Evolutionary conservation across 2,113 vertebrate species (phyloP), one percentile per base, ranked within the genome.

Genomic region (Aldabrachelys gigantea): DNA sequence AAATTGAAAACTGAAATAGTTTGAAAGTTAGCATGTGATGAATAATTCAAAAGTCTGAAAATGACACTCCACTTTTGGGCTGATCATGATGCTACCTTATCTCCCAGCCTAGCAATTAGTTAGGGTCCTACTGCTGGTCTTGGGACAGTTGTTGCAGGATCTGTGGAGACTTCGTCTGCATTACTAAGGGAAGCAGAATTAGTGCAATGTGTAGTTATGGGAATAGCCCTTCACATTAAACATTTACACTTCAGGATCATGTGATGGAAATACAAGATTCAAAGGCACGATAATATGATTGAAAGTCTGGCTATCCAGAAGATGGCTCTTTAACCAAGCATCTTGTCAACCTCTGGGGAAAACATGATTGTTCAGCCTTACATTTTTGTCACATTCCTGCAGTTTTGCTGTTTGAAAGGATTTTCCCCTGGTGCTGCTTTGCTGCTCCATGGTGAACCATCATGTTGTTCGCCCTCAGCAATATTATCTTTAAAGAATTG

Each of bases 1-100:
- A 98, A 97, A 98, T 97, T 96, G 97, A 98, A 98, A 98, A 95
- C 97, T 82, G 96, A 97, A 97, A 96, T 97, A 97, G 95, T 98
- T 98, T 97, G 93, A 91, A 97, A 98, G 97, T 97, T 97, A 97
- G 95, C 85, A 62, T 47, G 76, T 90, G 90, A 81, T 98, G 92
- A 98, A 98, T 98, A 98, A 98, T 98, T 98, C 95, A 98, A 82
- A 54, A 75, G 65, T 78, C 12, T 31, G 49, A 82, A 97, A 96
- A 95, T 24, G 4, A 47, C 59, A 49, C 89, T 91, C 4, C 0
- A 91, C 4, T 1, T 72, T 91, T 88, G 96, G 80, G 76, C 91
- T 86, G 50, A 96, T 86, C 83, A 59, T 91, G 88, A 88, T 85
- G 90, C 88, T 96, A 83, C 87, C 35, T 21, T 4, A 0, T 80